Conservation (phyloP, 1,140 invertebrate genomes). For the Papilio machaon region DNA sequence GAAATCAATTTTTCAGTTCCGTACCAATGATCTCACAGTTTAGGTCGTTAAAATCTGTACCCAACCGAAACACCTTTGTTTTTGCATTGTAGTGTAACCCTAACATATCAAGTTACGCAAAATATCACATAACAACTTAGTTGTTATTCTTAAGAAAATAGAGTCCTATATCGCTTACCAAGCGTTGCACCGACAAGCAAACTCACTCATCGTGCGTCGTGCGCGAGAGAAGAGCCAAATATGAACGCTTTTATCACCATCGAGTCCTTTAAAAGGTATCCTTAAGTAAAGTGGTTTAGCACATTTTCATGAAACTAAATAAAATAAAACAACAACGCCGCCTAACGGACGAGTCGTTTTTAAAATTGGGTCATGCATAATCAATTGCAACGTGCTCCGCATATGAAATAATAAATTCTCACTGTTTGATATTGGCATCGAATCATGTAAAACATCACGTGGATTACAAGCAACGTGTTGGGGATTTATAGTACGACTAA, state of each 20-base stretch:
- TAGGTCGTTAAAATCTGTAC: neutral
- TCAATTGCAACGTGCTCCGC: conserved; percentile 31
- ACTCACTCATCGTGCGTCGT: neutral
- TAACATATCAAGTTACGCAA: neutral
- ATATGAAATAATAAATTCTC: conserved; percentile 30
- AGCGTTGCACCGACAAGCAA: conserved; percentile 18
- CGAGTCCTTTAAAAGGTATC: conserved; percentile 8
- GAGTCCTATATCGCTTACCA: conserved; percentile 9
- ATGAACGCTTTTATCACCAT: neutral
- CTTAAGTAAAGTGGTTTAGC: neutral
- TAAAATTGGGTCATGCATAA: conserved; percentile 34
- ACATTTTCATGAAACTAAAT: neutral
- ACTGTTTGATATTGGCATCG: conserved; percentile 9
- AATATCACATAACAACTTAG: neutral
- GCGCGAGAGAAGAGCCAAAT: neutral
- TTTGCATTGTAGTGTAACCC: neutral
- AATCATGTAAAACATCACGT: conserved; percentile 21
- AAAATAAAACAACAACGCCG: neutral
- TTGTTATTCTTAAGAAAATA: neutral
- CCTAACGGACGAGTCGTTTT: neutral
- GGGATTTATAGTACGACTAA: neutral
- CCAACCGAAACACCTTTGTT: neutral
- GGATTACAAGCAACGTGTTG: conserved; percentile 3
- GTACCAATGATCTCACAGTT: too few relatives aligned
- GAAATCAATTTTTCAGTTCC: too few relatives aligned